Evolutionary conservation across 2,888 invertebrate species (phyloP).

Genomic region (Vanessa cardui): DNA sequence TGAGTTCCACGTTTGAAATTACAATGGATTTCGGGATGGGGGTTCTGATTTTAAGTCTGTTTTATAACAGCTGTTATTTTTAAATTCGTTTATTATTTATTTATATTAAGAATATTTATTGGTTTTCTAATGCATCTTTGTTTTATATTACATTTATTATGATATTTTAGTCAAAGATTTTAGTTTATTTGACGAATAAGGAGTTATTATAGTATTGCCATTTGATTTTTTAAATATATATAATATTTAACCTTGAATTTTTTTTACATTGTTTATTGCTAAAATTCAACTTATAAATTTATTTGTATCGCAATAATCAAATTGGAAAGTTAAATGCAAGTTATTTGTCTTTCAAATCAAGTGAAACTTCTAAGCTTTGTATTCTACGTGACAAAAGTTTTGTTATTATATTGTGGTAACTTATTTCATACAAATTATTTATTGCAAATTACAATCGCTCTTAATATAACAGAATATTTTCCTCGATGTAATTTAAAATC

Average conservation of each 20-base stretch:
- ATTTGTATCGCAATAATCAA: slow-evolving; percentile 6
- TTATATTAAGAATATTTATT: too few species aligned
- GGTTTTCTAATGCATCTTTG: too few species aligned
- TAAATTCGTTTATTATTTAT: neutral
- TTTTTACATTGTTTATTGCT: neutral
- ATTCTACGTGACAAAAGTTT: slow-evolving; percentile 33
- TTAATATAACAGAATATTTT: neutral
- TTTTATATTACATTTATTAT: too few species aligned
- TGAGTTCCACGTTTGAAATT: slow-evolving; percentile 39
- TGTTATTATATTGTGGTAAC: slow-evolving; percentile 27
- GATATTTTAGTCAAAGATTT: too few species aligned
- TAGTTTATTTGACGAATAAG: too few species aligned
- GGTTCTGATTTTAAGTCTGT: neutral
- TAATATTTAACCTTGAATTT: slow-evolving; percentile 16
- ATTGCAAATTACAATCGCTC: neutral
- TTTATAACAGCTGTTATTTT: neutral
- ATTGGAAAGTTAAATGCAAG: slow-evolving; percentile 22
- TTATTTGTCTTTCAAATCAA: slow-evolving; percentile 19
- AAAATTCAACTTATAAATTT: slow-evolving; percentile 10
- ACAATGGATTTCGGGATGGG: slow-evolving; percentile 12
- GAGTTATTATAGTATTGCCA: neutral
- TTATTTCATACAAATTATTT: slow-evolving; percentile 4
- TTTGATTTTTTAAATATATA: neutral
- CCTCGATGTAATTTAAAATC: neutral
- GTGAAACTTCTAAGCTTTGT: slow-evolving; percentile 31